phyloP scores from a whole-genome alignment of 2,888 invertebrate species.

The Phragmatobia fuliginosa region DNA sequence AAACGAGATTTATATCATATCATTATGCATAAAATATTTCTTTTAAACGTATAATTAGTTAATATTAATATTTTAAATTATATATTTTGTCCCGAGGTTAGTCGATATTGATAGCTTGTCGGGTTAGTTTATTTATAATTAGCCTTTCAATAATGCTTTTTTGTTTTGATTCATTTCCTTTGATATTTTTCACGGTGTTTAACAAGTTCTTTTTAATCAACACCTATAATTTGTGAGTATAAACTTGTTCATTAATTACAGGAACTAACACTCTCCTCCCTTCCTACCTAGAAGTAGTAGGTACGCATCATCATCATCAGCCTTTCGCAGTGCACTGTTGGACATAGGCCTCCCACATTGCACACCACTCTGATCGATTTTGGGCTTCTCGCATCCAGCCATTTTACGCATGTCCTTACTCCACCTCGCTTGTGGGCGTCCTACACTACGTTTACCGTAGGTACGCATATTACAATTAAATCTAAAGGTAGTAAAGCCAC shows the following conservation, averaged over 20 bases:
- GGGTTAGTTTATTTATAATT: constrained; percentile 62
- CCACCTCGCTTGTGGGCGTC: too few species aligned
- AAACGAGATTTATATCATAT: constrained; percentile 84
- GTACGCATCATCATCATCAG: too few species aligned
- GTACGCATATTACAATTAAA: too few species aligned
- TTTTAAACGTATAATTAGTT: constrained; percentile 85
- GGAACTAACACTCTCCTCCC: neutral
- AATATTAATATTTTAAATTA: constrained; percentile 86
- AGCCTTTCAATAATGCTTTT: constrained; percentile 54
- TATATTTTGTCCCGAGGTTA: constrained; percentile 63
- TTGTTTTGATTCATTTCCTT: constrained; percentile 40
- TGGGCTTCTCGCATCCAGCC: too few species aligned
- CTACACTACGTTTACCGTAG: too few species aligned
- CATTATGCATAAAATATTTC: constrained; percentile 86
- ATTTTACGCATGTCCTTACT: too few species aligned
- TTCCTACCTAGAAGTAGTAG: neutral
- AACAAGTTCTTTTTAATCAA: constrained; percentile 14
- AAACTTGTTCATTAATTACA: neutral
- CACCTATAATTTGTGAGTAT: constrained; percentile 10
- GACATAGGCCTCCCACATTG: too few species aligned
- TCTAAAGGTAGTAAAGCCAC: too few species aligned
- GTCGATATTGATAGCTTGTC: constrained; percentile 60
- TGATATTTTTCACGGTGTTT: constrained; percentile 24
- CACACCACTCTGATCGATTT: too few species aligned
- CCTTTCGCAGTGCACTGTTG: too few species aligned